Evolutionary conservation across 2,888 invertebrate species (phyloP).

Genomic region (Lottia scabra): DNA sequence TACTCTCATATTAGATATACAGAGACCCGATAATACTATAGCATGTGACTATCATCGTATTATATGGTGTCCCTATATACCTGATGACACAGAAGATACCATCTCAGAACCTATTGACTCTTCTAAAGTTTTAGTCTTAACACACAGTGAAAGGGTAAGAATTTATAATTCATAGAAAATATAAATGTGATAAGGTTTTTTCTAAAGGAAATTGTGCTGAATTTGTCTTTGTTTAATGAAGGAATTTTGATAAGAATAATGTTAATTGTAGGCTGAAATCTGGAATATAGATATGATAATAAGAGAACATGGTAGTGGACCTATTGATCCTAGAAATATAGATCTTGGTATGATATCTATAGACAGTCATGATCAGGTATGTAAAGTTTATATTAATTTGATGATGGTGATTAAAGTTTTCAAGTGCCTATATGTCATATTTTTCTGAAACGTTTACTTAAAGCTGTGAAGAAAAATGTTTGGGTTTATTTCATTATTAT

Average conservation of each 20-base stretch:
- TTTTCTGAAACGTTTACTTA: too few species aligned
- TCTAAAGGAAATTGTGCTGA: too few species aligned
- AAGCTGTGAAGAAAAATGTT: too few species aligned
- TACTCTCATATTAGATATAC: conserved; percentile 46
- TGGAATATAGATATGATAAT: conserved; percentile 82
- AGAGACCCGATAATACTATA: conserved; percentile 49
- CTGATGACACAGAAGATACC: conserved; percentile 69
- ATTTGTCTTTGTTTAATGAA: background rate
- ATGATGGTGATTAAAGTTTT: too few species aligned
- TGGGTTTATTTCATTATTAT: background rate
- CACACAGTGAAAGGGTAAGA: conserved; percentile 76
- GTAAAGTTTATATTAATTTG: background rate
- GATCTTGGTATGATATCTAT: conserved; percentile 52
- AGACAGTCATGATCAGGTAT: conserved; percentile 17
- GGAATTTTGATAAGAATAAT: background rate
- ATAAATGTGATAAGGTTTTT: too few species aligned
- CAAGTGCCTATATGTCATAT: too few species aligned
- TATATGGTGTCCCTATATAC: conserved; percentile 94
- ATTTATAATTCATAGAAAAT: too few species aligned
- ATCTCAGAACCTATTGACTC: conserved; percentile 71
- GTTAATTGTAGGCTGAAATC: conserved; percentile 72
- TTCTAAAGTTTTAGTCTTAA: conserved; percentile 81
- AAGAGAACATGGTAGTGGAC: conserved; percentile 74
- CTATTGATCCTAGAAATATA: conserved; percentile 45
- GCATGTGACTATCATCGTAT: conserved; percentile 77